phyloP scores from a whole-genome alignment of 2,797 vertebrate genomes.

The Sylvia borin region DNA sequence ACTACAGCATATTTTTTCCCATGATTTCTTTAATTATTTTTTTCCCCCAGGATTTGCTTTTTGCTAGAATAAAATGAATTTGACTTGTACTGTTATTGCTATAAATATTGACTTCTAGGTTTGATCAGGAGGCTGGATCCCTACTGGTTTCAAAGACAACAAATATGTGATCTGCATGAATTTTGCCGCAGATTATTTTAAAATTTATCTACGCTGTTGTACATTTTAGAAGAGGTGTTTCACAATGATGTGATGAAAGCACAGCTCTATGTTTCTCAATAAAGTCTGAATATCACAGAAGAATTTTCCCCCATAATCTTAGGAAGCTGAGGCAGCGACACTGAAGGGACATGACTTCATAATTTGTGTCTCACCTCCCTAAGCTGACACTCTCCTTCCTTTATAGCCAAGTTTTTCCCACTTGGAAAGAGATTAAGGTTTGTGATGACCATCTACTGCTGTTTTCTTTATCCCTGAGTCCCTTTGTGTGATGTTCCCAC shows the following conservation, averaged over 20 bases:
- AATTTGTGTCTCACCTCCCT: background rate
- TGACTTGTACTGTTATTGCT: background rate
- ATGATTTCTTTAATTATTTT: background rate
- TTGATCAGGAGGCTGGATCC: background rate
- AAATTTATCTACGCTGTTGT: background rate
- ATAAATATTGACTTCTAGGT: background rate
- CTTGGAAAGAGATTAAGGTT: background rate
- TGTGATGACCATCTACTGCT: background rate
- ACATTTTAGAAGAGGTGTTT: background rate
- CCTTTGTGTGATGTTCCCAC: background rate
- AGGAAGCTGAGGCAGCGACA: background rate
- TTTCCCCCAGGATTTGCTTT: background rate
- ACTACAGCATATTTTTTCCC: background rate
- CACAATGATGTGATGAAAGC: background rate
- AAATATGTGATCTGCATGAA: background rate
- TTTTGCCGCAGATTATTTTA: background rate
- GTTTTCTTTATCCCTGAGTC: background rate
- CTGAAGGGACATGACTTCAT: background rate
- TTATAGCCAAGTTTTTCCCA: background rate
- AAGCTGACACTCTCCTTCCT: background rate
- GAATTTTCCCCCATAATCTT: background rate
- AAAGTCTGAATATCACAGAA: background rate
- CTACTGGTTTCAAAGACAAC: background rate
- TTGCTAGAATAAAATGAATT: background rate
- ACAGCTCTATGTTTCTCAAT: background rate